Conservation (phyloP, 2,113 vertebrate genomes). For the Ammodytes marinus region DNA sequence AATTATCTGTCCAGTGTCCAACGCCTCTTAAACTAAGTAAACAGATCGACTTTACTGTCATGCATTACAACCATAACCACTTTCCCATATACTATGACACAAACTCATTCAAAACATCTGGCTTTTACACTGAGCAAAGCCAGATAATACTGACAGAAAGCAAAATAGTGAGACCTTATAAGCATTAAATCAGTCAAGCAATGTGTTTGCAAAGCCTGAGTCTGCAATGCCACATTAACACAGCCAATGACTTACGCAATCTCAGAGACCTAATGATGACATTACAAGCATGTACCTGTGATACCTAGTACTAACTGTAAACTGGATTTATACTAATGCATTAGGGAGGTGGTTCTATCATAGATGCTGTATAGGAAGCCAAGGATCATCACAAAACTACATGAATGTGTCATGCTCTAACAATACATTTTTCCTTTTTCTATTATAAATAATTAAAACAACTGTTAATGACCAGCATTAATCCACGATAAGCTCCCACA, state of each 20-base stretch:
- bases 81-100: not conserved
- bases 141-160: slow-evolving; percentile 1
- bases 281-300: not conserved
- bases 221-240: not conserved
- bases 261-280: not conserved
- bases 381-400: not conserved
- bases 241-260: not conserved
- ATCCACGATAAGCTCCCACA: not conserved
- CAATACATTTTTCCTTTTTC: not conserved
- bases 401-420: not conserved
- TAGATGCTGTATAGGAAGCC: not conserved
- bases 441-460: not conserved
- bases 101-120: not conserved
- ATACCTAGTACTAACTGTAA: not conserved
- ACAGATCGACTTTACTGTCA: slow-evolving; percentile 25
- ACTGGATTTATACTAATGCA: slow-evolving; percentile 2
- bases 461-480: not conserved
- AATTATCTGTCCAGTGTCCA: slow-evolving; percentile 16
- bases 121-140: not conserved
- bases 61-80: slow-evolving; percentile 35
- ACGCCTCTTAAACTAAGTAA: slow-evolving; percentile 1
- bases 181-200: slow-evolving; percentile 1
- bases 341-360: not conserved
- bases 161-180: not conserved
- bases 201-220: not conserved